Evolutionary conservation across 2,113 vertebrate species (phyloP).

Genomic region (Calidris pygmaea): DNA sequence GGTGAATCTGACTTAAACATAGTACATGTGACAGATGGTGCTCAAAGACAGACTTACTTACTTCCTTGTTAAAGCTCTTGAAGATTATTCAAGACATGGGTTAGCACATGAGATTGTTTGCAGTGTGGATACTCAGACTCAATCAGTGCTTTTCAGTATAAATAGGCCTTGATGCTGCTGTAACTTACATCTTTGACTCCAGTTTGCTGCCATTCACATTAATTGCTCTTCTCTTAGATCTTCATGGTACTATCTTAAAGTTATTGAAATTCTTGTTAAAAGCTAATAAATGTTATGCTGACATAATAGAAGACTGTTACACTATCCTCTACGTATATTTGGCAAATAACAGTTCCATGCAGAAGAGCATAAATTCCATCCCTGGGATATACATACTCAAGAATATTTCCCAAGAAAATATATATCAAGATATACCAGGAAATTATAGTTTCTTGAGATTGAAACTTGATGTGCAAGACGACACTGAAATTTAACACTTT

Average conservation of each 20-base stretch:
- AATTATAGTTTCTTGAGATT: background rate
- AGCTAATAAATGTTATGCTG: background rate
- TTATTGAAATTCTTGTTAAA: background rate
- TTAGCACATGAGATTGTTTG: background rate
- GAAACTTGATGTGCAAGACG: background rate
- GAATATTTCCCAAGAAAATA: background rate
- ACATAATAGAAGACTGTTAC: background rate
- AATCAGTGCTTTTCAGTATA: background rate
- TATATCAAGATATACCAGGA: background rate
- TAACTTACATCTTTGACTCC: background rate
- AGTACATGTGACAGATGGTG: background rate
- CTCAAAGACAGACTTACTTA: background rate
- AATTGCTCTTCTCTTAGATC: background rate
- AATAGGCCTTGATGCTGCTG: background rate
- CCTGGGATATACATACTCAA: background rate
- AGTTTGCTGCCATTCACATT: background rate
- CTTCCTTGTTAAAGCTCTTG: background rate
- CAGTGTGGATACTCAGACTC: background rate
- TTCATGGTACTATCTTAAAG: background rate
- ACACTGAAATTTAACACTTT: background rate
- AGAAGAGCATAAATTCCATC: background rate
- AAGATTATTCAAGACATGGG: background rate
- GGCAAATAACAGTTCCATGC: background rate
- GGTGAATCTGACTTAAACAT: background rate
- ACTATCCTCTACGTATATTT: background rate